Percentiles rank a stretch among this genome's conserved stretches.
Evolutionary conservation across 2,113 vertebrate genomes (phyloP).

Genomic region (Rallus limicola): DNA sequence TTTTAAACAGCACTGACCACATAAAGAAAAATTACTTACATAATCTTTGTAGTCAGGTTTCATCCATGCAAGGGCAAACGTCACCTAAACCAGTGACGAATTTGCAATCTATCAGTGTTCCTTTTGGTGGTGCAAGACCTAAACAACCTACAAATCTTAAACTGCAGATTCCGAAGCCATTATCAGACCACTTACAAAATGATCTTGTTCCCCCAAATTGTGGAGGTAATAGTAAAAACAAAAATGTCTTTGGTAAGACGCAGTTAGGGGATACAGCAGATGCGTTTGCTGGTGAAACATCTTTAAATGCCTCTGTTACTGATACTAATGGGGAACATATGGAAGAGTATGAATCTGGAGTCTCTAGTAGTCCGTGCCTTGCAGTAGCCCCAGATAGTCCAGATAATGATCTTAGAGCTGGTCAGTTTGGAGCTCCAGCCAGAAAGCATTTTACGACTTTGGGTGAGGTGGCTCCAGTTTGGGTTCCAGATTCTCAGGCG

Average conservation of each 20-base stretch:
- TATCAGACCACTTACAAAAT: constrained; percentile 88
- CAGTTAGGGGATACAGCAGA: constrained; percentile 68
- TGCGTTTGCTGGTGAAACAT: constrained; percentile 70
- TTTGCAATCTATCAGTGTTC: constrained; percentile 87
- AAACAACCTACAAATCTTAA: constrained; percentile 95
- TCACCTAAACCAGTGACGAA: constrained; percentile 77
- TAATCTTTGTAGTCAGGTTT: constrained; percentile 77
- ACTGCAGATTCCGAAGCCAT: constrained; percentile 91
- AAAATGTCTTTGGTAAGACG: constrained; percentile 83
- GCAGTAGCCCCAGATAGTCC: constrained; percentile 86
- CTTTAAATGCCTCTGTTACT: constrained; percentile 60
- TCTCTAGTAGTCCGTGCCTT: constrained; percentile 77
- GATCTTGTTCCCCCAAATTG: constrained; percentile 80
- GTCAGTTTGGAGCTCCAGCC: constrained; percentile 83
- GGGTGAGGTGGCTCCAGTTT: constrained; percentile 95
- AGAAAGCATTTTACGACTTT: constrained; percentile 86
- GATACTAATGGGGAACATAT: constrained; percentile 80
- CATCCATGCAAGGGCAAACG: constrained; percentile 71
- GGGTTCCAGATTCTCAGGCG: constrained; percentile 98
- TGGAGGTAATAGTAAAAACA: constrained; percentile 87
- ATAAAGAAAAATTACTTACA: constrained; percentile 81
- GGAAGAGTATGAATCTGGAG: constrained; percentile 77
- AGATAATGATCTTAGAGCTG: constrained; percentile 94
- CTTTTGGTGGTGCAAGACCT: constrained; percentile 95
- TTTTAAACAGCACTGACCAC: constrained; percentile 76